These are phyloP conservation scores for Silurus glanis DNA, from an alignment of 2,113 vertebrate species.

Conservation along the genomic window DNA sequence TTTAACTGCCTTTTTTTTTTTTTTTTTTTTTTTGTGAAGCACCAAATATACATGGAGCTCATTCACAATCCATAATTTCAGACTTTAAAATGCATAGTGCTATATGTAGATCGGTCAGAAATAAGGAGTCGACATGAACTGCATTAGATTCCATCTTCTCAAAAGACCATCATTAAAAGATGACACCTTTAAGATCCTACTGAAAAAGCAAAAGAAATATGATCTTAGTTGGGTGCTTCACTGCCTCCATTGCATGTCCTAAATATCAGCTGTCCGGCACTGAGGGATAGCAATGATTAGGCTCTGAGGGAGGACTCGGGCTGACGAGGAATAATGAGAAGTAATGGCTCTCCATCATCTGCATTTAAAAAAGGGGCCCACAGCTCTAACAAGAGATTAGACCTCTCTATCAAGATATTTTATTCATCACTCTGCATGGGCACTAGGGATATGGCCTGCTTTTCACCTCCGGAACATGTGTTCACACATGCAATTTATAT, in stretches of 20 bases:
- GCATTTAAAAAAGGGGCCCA: conserved; percentile 50
- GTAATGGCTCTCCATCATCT: conserved; percentile 54
- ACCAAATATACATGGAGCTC: not conserved
- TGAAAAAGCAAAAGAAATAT: not conserved
- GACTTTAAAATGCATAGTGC: not conserved
- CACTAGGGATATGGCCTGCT: conserved; percentile 33
- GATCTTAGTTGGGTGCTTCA: not conserved
- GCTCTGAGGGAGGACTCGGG: not conserved
- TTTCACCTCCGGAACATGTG: conserved; percentile 33
- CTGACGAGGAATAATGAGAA: conserved; percentile 52
- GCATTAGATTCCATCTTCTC: not conserved
- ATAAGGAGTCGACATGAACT: not conserved
- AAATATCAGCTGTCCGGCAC: conserved; percentile 1
- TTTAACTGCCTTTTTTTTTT: not conserved
- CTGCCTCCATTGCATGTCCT: not conserved
- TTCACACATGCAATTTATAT: conserved; percentile 25
- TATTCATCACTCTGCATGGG: conserved; percentile 54
- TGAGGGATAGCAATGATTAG: conserved; percentile 35
- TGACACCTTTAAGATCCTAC: not conserved
- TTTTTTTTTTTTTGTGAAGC: not conserved
- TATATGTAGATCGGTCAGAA: not conserved
- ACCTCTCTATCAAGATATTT: conserved; percentile 51
- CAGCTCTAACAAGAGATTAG: conserved; percentile 47
- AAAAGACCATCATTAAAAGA: not conserved
- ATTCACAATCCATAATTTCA: not conserved